phyloP scores from a whole-genome alignment of 2,888 invertebrate species.

The Drosophila formosana region DNA sequence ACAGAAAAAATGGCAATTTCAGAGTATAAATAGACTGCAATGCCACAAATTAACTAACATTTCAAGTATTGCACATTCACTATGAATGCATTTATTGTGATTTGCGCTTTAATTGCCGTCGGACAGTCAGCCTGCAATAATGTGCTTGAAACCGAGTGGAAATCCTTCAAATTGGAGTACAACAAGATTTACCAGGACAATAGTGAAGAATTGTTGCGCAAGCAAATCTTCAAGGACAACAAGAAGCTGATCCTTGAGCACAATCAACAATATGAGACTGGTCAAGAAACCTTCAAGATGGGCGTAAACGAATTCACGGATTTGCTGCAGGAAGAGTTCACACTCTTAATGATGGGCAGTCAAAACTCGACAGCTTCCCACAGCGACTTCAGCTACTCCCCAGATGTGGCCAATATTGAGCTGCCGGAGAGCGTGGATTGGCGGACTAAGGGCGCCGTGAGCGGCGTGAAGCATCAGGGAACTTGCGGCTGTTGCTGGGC shows the following conservation, averaged over 20 bases:
- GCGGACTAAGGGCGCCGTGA: slow-evolving; percentile 30
- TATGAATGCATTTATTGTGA: background rate
- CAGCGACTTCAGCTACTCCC: slow-evolving; percentile 4
- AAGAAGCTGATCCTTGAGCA: slow-evolving; percentile 26
- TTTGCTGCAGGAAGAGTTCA: slow-evolving; percentile 22
- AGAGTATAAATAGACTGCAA: slow-evolving; percentile 3
- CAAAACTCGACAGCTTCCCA: background rate
- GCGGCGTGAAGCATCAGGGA: slow-evolving; percentile 13
- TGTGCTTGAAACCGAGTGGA: slow-evolving; percentile 13
- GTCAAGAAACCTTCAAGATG: slow-evolving; percentile 26
- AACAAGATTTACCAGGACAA: slow-evolving; percentile 5
- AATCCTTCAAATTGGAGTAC: slow-evolving; percentile 21
- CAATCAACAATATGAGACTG: slow-evolving; percentile 24
- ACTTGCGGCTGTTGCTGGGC: slow-evolving; percentile 97
- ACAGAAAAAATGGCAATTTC: background rate
- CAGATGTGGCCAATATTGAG: background rate
- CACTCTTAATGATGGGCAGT: background rate
- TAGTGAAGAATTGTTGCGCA: slow-evolving; percentile 25
- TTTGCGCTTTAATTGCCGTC: slow-evolving; percentile 1
- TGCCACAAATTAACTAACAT: background rate
- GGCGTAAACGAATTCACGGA: slow-evolving; percentile 44
- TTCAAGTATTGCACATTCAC: background rate
- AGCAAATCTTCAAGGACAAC: slow-evolving; percentile 32
- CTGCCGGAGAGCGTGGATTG: slow-evolving; percentile 37
- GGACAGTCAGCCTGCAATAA: background rate